A percentile compares a stretch with the other conserved stretches of the same genome.
Evolutionary conservation across 2,888 invertebrate genomes (phyloP).

Genomic region (Dryadula phaetusa): DNA sequence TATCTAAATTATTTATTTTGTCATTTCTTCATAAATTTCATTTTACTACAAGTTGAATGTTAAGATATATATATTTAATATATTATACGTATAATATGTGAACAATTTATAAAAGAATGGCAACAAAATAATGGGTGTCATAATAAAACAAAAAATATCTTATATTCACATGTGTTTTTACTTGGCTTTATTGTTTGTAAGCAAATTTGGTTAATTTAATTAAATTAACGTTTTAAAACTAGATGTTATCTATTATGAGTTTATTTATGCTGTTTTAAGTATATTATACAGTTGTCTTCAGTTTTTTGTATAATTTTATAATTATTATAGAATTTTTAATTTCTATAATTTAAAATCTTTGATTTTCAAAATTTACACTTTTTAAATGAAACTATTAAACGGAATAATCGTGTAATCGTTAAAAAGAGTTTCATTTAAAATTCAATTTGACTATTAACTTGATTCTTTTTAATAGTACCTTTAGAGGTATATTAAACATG

Average conservation of each 20-base stretch:
- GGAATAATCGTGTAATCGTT: too few species aligned
- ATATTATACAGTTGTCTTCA: background rate
- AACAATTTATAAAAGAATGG: background rate
- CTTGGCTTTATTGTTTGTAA: conserved; percentile 17
- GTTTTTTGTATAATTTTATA: too few species aligned
- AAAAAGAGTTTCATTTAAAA: too few species aligned
- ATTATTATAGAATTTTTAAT: too few species aligned
- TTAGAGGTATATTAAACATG: too few species aligned
- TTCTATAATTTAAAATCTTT: too few species aligned
- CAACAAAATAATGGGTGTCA: conserved; percentile 9
- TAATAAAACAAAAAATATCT: conserved; percentile 4
- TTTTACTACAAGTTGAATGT: background rate
- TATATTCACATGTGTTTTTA: conserved; percentile 1
- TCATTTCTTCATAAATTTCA: too few species aligned
- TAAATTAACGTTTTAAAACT: background rate
- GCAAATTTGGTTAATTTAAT: conserved; percentile 5
- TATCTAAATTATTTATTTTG: too few species aligned
- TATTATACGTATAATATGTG: background rate
- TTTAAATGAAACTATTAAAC: too few species aligned
- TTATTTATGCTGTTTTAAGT: background rate
- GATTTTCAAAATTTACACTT: too few species aligned
- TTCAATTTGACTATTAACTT: too few species aligned
- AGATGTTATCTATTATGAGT: background rate
- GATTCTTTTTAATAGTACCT: too few species aligned
- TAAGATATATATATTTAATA: background rate